Percentiles rank a stretch among this genome's conserved stretches.
These are phyloP conservation scores for Sinelater perroti DNA, from an alignment of 2,888 invertebrate species.

Conservation along the genomic window DNA sequence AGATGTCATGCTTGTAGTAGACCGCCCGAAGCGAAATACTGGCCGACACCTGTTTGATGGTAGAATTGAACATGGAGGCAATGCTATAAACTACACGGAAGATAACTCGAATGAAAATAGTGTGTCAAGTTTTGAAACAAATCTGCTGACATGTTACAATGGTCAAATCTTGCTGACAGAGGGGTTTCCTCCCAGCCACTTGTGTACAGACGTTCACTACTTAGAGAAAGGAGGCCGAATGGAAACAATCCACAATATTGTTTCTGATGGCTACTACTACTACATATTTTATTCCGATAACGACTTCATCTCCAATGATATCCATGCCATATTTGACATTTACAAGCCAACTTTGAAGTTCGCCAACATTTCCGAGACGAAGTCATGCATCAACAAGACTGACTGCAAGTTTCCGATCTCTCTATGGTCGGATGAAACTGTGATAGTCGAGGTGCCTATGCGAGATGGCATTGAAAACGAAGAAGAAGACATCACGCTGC, in stretches of 20 bases:
- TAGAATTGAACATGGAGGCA: slow-evolving; percentile 81
- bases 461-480: slow-evolving; percentile 81
- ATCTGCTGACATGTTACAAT: slow-evolving; percentile 77
- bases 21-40: slow-evolving; percentile 19
- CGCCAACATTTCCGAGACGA: slow-evolving; percentile 71
- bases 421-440: slow-evolving; percentile 79
- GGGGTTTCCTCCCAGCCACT: slow-evolving; percentile 73
- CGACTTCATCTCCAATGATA: slow-evolving; percentile 79
- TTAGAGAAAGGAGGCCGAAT: slow-evolving; percentile 75
- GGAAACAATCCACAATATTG: slow-evolving; percentile 74
- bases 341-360: slow-evolving; percentile 85
- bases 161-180: slow-evolving; percentile 78
- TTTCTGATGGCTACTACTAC: slow-evolving; percentile 84
- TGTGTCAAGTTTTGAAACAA: slow-evolving; percentile 85
- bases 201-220: slow-evolving; percentile 75
- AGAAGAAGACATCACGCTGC: slow-evolving; percentile 74
- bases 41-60: slow-evolving; percentile 66
- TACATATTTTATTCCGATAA: slow-evolving; percentile 91
- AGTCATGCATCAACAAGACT: slow-evolving; percentile 79
- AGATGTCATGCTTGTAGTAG: slow-evolving; percentile 26
- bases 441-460: slow-evolving; percentile 86
- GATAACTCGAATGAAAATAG: slow-evolving; percentile 68
- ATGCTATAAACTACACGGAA: slow-evolving; percentile 68
- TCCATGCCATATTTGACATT: slow-evolving; percentile 85
- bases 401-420: slow-evolving; percentile 78